phyloP scores from a whole-genome alignment of 1,140 invertebrate species.

The Drosophila paulistorum region DNA sequence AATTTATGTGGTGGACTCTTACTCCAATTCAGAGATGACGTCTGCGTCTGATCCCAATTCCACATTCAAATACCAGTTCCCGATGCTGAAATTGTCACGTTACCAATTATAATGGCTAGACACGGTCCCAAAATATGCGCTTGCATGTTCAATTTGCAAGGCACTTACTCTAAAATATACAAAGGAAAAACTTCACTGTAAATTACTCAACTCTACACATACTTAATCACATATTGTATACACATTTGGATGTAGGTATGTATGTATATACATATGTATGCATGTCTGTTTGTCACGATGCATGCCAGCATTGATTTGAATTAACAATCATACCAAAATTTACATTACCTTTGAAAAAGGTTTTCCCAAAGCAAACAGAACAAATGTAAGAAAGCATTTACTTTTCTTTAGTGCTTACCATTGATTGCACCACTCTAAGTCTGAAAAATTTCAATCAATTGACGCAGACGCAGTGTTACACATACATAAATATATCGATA shows the following conservation, averaged over 20 bases:
- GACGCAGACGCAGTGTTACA: conserved; percentile 6
- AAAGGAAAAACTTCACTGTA: background rate
- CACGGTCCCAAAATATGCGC: background rate
- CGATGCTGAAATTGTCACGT: background rate
- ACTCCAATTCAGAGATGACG: background rate
- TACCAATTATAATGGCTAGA: background rate
- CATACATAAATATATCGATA: background rate
- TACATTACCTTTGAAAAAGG: background rate
- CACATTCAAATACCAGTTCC: conserved; percentile 25
- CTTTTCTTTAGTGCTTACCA: background rate
- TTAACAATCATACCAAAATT: background rate
- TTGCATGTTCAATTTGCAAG: background rate
- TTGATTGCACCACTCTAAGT: background rate
- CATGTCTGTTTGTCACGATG: background rate
- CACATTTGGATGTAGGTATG: background rate
- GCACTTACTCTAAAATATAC: background rate
- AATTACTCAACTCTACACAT: conserved; percentile 5
- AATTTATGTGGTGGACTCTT: conserved; percentile 17
- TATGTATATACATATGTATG: background rate
- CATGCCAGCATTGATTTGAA: background rate
- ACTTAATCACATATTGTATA: background rate
- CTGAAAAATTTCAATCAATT: conserved; percentile 9
- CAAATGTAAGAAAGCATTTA: background rate
- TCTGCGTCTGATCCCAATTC: conserved; percentile 10
- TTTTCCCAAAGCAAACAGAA: no score